Conservation (phyloP, 2,797 vertebrate species). For the Muscicapa striata region DNA sequence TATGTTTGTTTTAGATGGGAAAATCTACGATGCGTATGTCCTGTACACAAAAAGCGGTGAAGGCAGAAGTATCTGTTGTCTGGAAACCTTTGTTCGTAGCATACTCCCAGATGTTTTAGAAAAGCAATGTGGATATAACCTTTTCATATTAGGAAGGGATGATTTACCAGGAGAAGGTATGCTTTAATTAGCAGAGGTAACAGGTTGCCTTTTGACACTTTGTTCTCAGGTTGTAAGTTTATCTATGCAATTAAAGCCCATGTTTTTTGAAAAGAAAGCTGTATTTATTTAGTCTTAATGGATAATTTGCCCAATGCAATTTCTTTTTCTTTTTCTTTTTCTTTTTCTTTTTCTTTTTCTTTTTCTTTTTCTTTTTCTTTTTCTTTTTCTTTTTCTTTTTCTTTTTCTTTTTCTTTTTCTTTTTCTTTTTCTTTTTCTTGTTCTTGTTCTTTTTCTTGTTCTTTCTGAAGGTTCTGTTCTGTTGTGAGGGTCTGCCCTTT, state of each 20-base stretch:
- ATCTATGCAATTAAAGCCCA: not conserved
- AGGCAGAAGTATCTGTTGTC: constrained; percentile 32
- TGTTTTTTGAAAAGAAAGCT: not conserved
- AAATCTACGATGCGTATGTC: constrained; percentile 81
- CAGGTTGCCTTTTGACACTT: not conserved
- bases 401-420: not conserved
- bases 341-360: not conserved
- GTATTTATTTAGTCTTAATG: not conserved
- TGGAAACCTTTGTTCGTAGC: constrained; percentile 78
- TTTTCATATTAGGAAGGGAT: constrained; percentile 90
- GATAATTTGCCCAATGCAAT: not conserved
- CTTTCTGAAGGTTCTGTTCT: not conserved
- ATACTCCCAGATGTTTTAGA: constrained; percentile 87
- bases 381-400: not conserved
- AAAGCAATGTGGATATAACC: constrained; percentile 84
- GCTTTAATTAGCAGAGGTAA: constrained; percentile 11
- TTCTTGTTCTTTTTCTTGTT: not conserved
- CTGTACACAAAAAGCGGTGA: constrained; percentile 76
- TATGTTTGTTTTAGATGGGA: constrained; percentile 73
- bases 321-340: not conserved
- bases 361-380: not conserved
- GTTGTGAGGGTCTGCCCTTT: not conserved
- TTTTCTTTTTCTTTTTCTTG: not conserved
- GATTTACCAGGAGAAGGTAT: constrained; percentile 87
- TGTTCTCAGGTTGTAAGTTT: not conserved